Percentiles rank a stretch among this genome's conserved stretches.
phyloP scores from a whole-genome alignment of 2,113 vertebrate genomes.

The Petromus typicus region DNA sequence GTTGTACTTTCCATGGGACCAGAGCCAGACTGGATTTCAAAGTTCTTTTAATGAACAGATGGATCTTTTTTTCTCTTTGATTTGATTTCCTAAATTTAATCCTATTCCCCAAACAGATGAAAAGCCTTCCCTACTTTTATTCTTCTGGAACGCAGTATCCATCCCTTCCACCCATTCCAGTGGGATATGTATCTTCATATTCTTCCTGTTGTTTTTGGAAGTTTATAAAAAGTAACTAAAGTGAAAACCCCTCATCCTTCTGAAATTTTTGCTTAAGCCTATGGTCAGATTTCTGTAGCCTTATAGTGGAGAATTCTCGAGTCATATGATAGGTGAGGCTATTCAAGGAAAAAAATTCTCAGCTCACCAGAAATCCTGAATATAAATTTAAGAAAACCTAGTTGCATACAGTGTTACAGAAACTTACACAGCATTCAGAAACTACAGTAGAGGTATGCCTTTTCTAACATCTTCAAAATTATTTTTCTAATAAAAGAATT shows the following conservation, averaged over 20 bases:
- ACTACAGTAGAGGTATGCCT: neutral
- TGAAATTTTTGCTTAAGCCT: slow-evolving; percentile 44
- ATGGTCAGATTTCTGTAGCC: neutral
- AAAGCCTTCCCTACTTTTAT: slow-evolving; percentile 16
- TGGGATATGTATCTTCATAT: neutral
- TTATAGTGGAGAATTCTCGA: neutral
- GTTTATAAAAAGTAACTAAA: slow-evolving; percentile 27
- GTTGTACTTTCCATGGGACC: slow-evolving; percentile 45
- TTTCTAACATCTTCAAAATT: neutral
- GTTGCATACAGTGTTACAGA: neutral
- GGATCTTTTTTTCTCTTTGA: slow-evolving; percentile 49
- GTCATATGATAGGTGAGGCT: neutral
- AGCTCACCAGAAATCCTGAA: neutral
- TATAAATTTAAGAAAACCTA: neutral
- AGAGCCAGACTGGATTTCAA: slow-evolving; percentile 51
- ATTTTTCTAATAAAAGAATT: neutral
- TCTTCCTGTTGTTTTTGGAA: neutral
- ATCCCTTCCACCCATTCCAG: neutral
- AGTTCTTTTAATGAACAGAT: slow-evolving; percentile 60
- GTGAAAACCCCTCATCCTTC: neutral
- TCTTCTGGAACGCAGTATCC: slow-evolving; percentile 1
- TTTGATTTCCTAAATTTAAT: slow-evolving; percentile 58
- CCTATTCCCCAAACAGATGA: neutral
- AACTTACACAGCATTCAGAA: neutral
- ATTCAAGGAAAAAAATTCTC: neutral